phyloP scores from a whole-genome alignment of 2,113 vertebrate species.

The Chiloscyllium plagiosum region DNA sequence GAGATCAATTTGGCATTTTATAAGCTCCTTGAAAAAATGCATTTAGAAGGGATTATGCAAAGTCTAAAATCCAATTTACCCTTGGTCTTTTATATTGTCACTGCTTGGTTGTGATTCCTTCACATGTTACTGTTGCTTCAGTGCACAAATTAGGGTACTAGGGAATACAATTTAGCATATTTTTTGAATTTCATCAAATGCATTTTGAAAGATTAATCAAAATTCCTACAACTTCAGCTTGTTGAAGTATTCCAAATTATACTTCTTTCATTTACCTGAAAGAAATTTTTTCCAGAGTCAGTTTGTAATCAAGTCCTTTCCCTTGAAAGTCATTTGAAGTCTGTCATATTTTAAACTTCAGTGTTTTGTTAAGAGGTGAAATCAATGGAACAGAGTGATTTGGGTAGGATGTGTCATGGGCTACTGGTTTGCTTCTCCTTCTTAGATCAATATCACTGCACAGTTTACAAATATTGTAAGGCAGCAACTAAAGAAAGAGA shows the following conservation, averaged over 20 bases:
- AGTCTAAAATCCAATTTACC: conserved; percentile 13
- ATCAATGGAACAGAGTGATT: background rate
- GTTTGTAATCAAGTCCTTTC: background rate
- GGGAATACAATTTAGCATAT: background rate
- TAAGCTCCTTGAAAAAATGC: background rate
- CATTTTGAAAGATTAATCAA: background rate
- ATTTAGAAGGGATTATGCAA: background rate
- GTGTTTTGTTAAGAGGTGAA: background rate
- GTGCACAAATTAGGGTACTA: background rate
- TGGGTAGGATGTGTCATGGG: background rate
- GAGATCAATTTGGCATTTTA: conserved; percentile 23
- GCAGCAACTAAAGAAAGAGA: background rate
- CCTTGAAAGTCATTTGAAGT: background rate
- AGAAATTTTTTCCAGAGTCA: background rate
- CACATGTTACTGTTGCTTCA: background rate
- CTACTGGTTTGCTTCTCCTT: background rate
- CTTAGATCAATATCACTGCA: background rate
- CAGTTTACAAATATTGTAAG: background rate
- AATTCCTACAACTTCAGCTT: background rate
- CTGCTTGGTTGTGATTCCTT: background rate
- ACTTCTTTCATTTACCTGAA: background rate
- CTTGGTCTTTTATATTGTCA: no score
- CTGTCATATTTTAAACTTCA: background rate
- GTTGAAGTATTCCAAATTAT: background rate
- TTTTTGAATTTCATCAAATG: background rate